Conservation (phyloP, 2,113 vertebrate species). For the Pithys albifrons region DNA sequence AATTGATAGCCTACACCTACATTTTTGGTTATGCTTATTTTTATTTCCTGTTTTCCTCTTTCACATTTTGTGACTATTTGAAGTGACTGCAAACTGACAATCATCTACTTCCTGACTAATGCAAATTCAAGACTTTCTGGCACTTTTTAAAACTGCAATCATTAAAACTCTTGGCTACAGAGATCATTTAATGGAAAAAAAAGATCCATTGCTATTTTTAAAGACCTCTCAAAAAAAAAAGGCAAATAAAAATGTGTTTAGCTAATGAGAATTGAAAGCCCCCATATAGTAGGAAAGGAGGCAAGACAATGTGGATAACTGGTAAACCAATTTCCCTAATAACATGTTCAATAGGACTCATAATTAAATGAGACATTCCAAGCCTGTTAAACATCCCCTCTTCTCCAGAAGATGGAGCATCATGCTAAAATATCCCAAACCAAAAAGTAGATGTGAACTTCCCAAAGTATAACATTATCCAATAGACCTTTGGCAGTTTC, state of each 20-base stretch:
- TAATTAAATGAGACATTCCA: not conserved
- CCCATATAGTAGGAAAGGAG: not conserved
- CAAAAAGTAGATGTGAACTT: not conserved
- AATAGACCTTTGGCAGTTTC: not conserved
- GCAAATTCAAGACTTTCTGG: not conserved
- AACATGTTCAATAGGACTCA: not conserved
- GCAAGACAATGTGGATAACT: not conserved
- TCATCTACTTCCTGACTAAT: not conserved
- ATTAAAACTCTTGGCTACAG: not conserved
- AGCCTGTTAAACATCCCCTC: not conserved
- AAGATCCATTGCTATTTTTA: not conserved
- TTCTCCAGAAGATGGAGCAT: constrained; percentile 36
- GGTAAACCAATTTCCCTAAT: not conserved
- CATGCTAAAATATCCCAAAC: not conserved
- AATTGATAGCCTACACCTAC: not conserved
- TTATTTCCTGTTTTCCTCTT: not conserved
- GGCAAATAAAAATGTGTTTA: not conserved
- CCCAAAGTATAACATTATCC: not conserved
- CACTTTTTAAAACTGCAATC: not conserved
- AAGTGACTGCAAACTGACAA: not conserved
- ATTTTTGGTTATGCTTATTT: not conserved
- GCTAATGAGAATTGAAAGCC: not conserved
- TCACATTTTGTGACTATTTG: not conserved
- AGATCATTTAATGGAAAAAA: not conserved
- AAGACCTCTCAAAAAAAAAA: not conserved